A percentile compares a stretch with the other conserved stretches of the same genome.
phyloP scores from a whole-genome alignment of 1,140 invertebrate species.

The Trissolcus basalis region DNA sequence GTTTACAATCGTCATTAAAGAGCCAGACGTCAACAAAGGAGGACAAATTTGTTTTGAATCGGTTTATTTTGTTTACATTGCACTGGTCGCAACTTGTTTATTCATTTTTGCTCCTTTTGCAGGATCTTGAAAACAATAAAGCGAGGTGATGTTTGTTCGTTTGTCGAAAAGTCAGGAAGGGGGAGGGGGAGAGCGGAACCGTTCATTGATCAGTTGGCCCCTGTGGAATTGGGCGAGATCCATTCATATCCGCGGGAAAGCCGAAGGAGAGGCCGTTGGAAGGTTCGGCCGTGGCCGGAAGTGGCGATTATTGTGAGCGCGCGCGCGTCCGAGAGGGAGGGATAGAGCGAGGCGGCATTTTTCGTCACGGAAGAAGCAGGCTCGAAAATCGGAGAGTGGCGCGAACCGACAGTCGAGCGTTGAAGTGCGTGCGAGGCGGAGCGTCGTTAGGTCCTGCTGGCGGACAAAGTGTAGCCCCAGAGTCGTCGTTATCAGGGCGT shows the following conservation, averaged over 20 bases:
- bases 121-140: too few relatives aligned
- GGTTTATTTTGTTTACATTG: too few relatives aligned
- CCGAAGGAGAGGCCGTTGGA: constrained; percentile 3
- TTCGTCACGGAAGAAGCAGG: constrained; percentile 29
- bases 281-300: constrained; percentile 23
- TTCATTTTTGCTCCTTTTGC: too few relatives aligned
- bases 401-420: constrained; percentile 15
- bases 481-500: too few relatives aligned
- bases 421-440: constrained; percentile 15
- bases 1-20: too few relatives aligned
- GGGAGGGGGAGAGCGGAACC: neutral
- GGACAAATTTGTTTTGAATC: too few relatives aligned
- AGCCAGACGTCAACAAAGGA: too few relatives aligned
- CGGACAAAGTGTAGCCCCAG: too few relatives aligned
- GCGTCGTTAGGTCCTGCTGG: neutral
- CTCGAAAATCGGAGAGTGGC: constrained; percentile 9
- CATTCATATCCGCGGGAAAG: constrained; percentile 27
- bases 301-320: constrained; percentile 23
- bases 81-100: too few relatives aligned
- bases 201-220: neutral
- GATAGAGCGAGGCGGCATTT: constrained; percentile 11
- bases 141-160: too few relatives aligned
- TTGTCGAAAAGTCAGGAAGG: too few relatives aligned
- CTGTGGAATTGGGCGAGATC: neutral
- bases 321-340: constrained; percentile 13